These are phyloP conservation scores for Perithous albicinctus DNA, from an alignment of 2,888 invertebrate species.

Conservation along the genomic window DNA sequence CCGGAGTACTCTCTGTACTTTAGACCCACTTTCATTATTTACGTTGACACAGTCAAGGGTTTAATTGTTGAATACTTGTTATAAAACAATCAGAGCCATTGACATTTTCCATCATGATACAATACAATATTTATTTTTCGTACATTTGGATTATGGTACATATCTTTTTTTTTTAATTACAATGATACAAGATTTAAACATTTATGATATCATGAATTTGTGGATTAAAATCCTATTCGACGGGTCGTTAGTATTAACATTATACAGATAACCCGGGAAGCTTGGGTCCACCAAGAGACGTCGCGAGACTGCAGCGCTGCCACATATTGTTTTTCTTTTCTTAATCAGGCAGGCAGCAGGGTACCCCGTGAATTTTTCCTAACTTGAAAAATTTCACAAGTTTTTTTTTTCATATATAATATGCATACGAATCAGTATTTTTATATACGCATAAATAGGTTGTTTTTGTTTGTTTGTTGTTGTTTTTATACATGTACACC, in stretches of 20 bases:
- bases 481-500: constrained; percentile 72
- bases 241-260: constrained; percentile 75
- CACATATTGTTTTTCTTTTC: constrained; percentile 59
- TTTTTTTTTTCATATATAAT: constrained; percentile 40
- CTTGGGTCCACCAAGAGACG: constrained; percentile 71
- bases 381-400: constrained; percentile 57
- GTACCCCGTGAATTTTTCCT: constrained; percentile 49
- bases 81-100: constrained; percentile 43
- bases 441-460: constrained; percentile 49
- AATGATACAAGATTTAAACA: constrained; percentile 83
- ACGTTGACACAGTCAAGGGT: too few relatives aligned
- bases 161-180: constrained; percentile 79
- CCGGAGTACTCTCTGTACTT: too few relatives aligned
- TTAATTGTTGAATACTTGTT: not conserved
- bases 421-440: constrained; percentile 28
- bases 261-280: constrained; percentile 71
- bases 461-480: constrained; percentile 41
- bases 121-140: constrained; percentile 81
- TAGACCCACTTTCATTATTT: too few relatives aligned
- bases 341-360: constrained; percentile 49
- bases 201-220: constrained; percentile 82
- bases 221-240: constrained; percentile 78
- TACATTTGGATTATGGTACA: constrained; percentile 81
- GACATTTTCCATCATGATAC: constrained; percentile 76
- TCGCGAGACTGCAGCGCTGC: constrained; percentile 64